Evolutionary conservation across 1,140 invertebrate genomes (phyloP).

Genomic region (Papilio machaon): DNA sequence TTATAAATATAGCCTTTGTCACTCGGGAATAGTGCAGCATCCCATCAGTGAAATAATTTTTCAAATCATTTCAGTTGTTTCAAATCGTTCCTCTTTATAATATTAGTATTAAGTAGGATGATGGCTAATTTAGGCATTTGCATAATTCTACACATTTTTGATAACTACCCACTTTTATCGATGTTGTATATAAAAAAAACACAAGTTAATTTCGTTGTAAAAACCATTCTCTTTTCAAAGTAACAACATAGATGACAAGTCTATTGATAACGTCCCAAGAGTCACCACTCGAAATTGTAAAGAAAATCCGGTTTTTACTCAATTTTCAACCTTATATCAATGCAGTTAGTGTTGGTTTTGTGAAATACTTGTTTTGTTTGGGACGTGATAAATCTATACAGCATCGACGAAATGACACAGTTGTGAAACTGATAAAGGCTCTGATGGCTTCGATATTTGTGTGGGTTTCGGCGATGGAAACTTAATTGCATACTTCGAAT

Average conservation of each 20-base stretch:
- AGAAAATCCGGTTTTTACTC: background rate
- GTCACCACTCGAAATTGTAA: slow-evolving; percentile 26
- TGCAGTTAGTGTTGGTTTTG: background rate
- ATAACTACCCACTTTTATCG: no score
- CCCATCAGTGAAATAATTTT: no score
- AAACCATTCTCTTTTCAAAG: background rate
- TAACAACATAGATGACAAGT: background rate
- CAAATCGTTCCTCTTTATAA: no score
- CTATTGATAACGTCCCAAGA: slow-evolving; percentile 31
- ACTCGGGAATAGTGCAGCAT: no score
- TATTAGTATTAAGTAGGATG: no score
- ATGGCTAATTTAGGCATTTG: no score
- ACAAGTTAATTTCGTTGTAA: background rate
- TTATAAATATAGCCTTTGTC: no score
- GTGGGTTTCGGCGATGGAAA: no score
- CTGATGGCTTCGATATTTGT: background rate
- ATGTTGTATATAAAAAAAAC: background rate
- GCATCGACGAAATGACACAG: slow-evolving; percentile 30
- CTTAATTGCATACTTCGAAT: no score
- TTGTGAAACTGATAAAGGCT: slow-evolving; percentile 13
- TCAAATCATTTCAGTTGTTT: no score
- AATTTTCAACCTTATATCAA: slow-evolving; percentile 8
- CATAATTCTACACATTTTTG: no score
- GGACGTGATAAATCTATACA: slow-evolving; percentile 22
- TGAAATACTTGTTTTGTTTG: background rate